Base-by-base conservation (phyloP, 2,888 invertebrate genomes). In the Eueremaeus valkanovi region DNA sequence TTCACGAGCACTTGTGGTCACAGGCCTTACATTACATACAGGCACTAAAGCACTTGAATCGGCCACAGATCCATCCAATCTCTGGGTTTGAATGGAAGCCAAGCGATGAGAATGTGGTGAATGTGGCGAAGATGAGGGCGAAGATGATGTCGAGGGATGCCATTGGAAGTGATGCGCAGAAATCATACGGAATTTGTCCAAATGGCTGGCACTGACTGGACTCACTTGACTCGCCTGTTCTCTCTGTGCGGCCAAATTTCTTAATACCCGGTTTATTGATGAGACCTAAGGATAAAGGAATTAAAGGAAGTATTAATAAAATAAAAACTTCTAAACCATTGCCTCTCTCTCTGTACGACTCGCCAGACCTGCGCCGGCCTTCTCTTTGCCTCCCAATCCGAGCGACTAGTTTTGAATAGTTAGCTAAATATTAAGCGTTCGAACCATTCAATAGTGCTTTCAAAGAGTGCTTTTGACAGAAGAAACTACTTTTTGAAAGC, bases 181-280 rank as follows among this genome's bases (percentile, higher is more conserved):
- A 70, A 70, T 70, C 70, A 70, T 70, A 0, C 42, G 70, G 16
- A 70, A 70, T 70, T 42, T 70, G 70, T 70, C 21, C 6, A 21
- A 58, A 21, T 21, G 16, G 31, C 27, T 58, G 58, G 29, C 45
- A 27, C 45, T 70, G 40, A 70, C 16, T 21, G 42, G 42, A 24
- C 21, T 49, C 8, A 21, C n/a, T 5, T 55, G 55, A 3, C 21
- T 8, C 21, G 24, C 27, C 84, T 93, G 93, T 85, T 95, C 97
- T 85, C 96, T 98, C 85, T 95, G 95, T 73, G 95, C 93, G 33
- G 96, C 95, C 81, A 98, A 87, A 86, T 97, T 98, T 79, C 98
- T 87, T 76, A 98, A 88, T 78, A 98, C 98, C 81, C 98, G 90
- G 87, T 98, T 98, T 85, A 98, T 98, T 82, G 95, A 96, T 78